Evolutionary conservation across 2,797 vertebrate genomes (phyloP).

Genomic region (Antrozous pallidus): DNA sequence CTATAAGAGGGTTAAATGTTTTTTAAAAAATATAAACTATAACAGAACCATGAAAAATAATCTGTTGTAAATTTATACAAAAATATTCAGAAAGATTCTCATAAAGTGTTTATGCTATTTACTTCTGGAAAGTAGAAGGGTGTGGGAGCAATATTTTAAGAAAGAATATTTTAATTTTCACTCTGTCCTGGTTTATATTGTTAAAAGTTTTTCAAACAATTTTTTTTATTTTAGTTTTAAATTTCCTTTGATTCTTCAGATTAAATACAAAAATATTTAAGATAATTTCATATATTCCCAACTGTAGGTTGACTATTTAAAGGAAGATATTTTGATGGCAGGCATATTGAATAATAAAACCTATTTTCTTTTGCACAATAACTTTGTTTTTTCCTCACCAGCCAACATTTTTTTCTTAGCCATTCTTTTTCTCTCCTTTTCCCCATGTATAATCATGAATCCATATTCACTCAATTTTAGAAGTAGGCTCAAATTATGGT

Average conservation of each 20-base stretch:
- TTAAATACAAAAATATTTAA: constrained; percentile 8
- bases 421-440: neutral
- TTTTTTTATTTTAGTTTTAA: neutral
- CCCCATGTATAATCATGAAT: neutral
- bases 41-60: constrained; percentile 11
- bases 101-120: neutral
- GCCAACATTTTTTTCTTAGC: neutral
- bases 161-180: neutral
- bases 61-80: neutral
- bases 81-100: neutral
- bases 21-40: neutral
- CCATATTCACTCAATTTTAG: neutral
- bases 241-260: neutral
- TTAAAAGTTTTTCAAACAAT: neutral
- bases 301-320: neutral
- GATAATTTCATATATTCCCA: neutral
- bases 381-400: neutral
- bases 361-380: neutral
- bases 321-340: constrained; percentile 12
- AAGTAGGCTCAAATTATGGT: constrained; percentile 4
- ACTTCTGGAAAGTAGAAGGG: neutral
- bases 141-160: neutral
- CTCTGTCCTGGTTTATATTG: neutral
- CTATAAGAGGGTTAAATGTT: neutral
- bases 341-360: neutral